Evolutionary conservation across 2,113 vertebrate genomes (phyloP), one percentile per base, ranked within the genome.

Genomic region (Phocoena phocoena): DNA sequence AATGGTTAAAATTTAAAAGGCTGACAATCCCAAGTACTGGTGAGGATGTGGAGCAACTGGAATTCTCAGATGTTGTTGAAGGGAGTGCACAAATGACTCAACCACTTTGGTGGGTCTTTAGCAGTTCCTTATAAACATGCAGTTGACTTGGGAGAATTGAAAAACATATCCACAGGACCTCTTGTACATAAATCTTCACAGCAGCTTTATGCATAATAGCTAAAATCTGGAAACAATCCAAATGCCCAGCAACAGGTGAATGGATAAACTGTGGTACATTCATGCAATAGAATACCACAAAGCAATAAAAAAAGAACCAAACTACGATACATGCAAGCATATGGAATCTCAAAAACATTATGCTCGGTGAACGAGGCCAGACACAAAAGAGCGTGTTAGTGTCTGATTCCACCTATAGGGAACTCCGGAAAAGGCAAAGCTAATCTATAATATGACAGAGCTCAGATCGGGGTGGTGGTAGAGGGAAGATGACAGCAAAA

Each of bases 231-330:
- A 90, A 90, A 84, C 13, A 87, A 50, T 70, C 88, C 14, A 81
- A 89, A 82, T 83, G 62, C 3, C n/a, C n/a, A 8, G 80, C 50
- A 80, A 17, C 17, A 36, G 63, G 12, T 68, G 31, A n/a, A 55
- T 17, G 31, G 60, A 36, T 85, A 77, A 83, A 41, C 25, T 38
- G 50, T 65, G 28, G 8, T 58, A 33, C 25, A 58, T n/a, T 81
- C n/a, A 31, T n/a, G 15, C 14, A 86, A 21, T 20, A 76, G 65
- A 86, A 62, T 65, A 91, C 26, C 26, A 76, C 25, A 77, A 38
- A 68, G 58, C 60, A 81, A 71, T 74, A 28, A 21, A 93, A 85
- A 94, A 93, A 67, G 36, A 65, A 97, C 20, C 55, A 53, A 88
- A 70, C 5, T 85, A 85, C 17, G 41, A 73, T 50, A 70, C 12